A percentile compares a stretch with the other conserved stretches of the same genome.
Evolutionary conservation across 1,140 invertebrate species (phyloP).

Genomic region (Meloidogyne floridensis): DNA sequence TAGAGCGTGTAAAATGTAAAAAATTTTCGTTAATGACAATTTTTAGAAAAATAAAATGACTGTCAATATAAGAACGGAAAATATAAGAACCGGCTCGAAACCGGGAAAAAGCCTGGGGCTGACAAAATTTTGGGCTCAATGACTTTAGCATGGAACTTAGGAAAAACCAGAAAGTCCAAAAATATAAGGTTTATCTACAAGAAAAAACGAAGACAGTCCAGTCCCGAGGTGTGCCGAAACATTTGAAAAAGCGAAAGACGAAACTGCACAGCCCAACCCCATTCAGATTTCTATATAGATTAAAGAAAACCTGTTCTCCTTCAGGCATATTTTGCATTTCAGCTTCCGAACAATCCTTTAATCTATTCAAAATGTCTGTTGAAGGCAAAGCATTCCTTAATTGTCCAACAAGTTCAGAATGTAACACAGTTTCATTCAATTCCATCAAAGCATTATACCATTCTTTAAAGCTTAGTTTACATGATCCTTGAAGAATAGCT

Average conservation of each 20-base stretch:
- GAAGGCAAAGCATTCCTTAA: slow-evolving; percentile 29
- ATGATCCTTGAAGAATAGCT: slow-evolving; percentile 50
- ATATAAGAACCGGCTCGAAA: too few species aligned
- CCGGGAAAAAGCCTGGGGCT: too few species aligned
- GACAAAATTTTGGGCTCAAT: too few species aligned
- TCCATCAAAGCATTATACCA: slow-evolving; percentile 44
- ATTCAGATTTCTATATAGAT: background rate
- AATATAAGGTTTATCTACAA: too few species aligned
- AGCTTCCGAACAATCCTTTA: slow-evolving; percentile 22
- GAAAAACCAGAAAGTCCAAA: too few species aligned
- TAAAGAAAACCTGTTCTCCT: slow-evolving; percentile 37
- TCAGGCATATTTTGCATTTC: slow-evolving; percentile 42
- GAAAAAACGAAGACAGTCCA: too few species aligned
- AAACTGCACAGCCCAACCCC: background rate
- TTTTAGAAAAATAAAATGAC: too few species aligned
- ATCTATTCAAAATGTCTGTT: slow-evolving; percentile 34
- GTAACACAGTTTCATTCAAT: slow-evolving; percentile 40
- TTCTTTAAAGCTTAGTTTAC: slow-evolving; percentile 41
- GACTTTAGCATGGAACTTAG: too few species aligned
- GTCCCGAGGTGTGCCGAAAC: too few species aligned
- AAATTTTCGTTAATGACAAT: too few species aligned
- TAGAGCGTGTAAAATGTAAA: too few species aligned
- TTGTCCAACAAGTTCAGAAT: slow-evolving; percentile 34
- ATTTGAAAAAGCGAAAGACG: background rate
- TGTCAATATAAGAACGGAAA: too few species aligned